These are phyloP conservation scores for Callionymus lyra DNA, from an alignment of 2,113 vertebrate genomes.

Conservation along the genomic window DNA sequence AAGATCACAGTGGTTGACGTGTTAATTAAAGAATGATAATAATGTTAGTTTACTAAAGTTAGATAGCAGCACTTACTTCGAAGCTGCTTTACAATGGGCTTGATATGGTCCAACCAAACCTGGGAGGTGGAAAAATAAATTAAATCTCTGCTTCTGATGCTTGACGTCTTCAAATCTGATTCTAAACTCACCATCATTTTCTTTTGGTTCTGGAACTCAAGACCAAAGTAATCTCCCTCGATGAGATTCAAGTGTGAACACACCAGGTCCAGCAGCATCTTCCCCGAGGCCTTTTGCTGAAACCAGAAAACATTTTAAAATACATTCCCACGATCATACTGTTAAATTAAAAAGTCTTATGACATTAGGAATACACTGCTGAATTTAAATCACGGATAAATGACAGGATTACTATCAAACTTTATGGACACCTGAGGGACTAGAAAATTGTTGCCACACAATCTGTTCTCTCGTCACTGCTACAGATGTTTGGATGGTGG, in stretches of 20 bases:
- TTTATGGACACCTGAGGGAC: too few species aligned
- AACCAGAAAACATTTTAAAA: conserved; percentile 30
- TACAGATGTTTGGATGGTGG: too few species aligned
- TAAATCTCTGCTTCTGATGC: neutral
- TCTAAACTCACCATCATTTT: conserved; percentile 84
- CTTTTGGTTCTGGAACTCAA: conserved; percentile 90
- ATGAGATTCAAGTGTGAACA: conserved; percentile 91
- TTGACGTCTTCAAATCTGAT: too few species aligned
- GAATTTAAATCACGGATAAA: too few species aligned
- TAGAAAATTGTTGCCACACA: too few species aligned
- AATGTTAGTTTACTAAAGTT: neutral
- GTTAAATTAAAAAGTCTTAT: too few species aligned
- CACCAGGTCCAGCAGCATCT: conserved; percentile 85
- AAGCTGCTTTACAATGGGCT: conserved; percentile 92
- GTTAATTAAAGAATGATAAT: neutral
- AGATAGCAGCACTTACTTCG: conserved; percentile 85
- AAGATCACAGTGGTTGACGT: neutral
- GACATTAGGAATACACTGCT: too few species aligned
- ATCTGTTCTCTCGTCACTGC: too few species aligned
- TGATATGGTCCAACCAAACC: conserved; percentile 97
- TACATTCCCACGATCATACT: too few species aligned
- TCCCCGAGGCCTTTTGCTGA: conserved; percentile 89
- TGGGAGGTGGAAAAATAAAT: conserved; percentile 33
- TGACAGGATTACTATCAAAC: too few species aligned
- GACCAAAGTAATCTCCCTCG: conserved; percentile 96